Conservation (phyloP, 1,140 invertebrate genomes). For the Habropoda laboriosa region DNA sequence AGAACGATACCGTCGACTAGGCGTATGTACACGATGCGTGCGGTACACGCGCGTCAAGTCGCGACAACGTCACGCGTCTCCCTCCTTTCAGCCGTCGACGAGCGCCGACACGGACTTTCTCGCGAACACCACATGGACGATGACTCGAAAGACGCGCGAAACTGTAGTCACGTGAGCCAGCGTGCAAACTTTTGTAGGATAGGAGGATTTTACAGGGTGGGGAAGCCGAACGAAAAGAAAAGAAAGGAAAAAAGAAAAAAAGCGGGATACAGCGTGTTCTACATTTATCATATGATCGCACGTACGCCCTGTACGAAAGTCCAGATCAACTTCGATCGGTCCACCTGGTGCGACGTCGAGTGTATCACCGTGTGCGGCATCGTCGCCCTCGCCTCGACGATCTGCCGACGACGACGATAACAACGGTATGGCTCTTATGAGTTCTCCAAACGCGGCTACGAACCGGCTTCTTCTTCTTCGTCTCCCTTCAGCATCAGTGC, state of each 20-base stretch:
- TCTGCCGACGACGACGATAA: slow-evolving; percentile 29
- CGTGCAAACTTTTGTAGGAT: background rate
- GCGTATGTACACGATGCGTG: background rate
- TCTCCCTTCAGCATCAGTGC: background rate
- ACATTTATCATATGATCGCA: slow-evolving; percentile 77
- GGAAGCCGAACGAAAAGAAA: slow-evolving; percentile 43
- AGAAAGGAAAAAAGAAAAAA: slow-evolving; percentile 68
- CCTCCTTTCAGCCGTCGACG: slow-evolving; percentile 31
- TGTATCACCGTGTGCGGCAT: slow-evolving; percentile 56
- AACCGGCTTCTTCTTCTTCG: background rate
- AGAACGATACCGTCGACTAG: background rate
- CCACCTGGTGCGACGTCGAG: slow-evolving; percentile 40
- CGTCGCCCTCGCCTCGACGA: slow-evolving; percentile 43
- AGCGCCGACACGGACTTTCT: slow-evolving; percentile 12
- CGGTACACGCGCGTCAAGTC: slow-evolving; percentile 15
- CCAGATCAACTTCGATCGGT: slow-evolving; percentile 45
- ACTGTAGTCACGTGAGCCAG: slow-evolving; percentile 1
- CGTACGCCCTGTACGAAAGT: slow-evolving; percentile 50
- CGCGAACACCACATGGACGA: slow-evolving; percentile 40
- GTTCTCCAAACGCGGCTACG: background rate
- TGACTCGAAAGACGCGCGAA: slow-evolving; percentile 27
- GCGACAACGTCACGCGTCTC: slow-evolving; percentile 17
- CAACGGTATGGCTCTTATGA: background rate
- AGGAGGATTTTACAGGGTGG: background rate
- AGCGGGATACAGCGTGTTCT: slow-evolving; percentile 65